phyloP scores from a whole-genome alignment of 2,797 vertebrate genomes.

The Thalassophryne amazonica region DNA sequence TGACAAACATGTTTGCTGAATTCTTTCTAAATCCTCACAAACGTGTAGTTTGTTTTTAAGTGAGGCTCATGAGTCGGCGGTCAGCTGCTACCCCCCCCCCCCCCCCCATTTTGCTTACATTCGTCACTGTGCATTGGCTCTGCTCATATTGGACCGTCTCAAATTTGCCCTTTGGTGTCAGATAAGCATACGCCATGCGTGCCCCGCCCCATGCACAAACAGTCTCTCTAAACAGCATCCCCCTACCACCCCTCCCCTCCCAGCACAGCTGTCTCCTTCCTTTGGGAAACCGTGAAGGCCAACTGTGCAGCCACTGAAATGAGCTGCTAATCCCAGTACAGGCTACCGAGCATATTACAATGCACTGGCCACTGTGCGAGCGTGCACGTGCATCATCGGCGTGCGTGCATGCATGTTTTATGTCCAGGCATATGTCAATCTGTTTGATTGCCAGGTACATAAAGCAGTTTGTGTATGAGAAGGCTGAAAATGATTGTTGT shows the following conservation, averaged over 20 bases:
- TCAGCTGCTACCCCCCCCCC: conserved; percentile 57
- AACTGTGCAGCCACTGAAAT: conserved; percentile 74
- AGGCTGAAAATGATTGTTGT: conserved; percentile 62
- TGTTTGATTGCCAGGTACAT: conserved; percentile 48
- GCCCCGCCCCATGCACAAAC: conserved; percentile 6
- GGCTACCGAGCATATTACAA: conserved; percentile 68
- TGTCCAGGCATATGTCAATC: conserved; percentile 53
- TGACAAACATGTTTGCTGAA: conserved; percentile 35
- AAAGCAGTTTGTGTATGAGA: conserved; percentile 27
- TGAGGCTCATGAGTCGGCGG: conserved; percentile 40
- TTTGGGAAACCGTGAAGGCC: conserved; percentile 63
- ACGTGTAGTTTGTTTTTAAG: conserved; percentile 65
- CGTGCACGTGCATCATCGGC: conserved; percentile 11
- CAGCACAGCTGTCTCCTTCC: conserved; percentile 67
- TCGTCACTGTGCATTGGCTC: conserved; percentile 64
- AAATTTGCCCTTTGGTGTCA: conserved; percentile 71
- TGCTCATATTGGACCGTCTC: conserved; percentile 68
- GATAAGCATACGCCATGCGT: conserved; percentile 54
- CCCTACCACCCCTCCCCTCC: too few species aligned
- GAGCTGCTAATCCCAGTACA: conserved; percentile 77
- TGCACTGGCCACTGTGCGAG: conserved; percentile 44
- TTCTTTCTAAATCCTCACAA: conserved; percentile 48
- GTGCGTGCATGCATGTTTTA: conserved; percentile 22
- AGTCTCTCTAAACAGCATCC: conserved; percentile 42
- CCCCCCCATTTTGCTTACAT: conserved; percentile 51